These are phyloP conservation scores for Pithys albifrons DNA, from an alignment of 2,113 vertebrate species.

Conservation along the genomic window DNA sequence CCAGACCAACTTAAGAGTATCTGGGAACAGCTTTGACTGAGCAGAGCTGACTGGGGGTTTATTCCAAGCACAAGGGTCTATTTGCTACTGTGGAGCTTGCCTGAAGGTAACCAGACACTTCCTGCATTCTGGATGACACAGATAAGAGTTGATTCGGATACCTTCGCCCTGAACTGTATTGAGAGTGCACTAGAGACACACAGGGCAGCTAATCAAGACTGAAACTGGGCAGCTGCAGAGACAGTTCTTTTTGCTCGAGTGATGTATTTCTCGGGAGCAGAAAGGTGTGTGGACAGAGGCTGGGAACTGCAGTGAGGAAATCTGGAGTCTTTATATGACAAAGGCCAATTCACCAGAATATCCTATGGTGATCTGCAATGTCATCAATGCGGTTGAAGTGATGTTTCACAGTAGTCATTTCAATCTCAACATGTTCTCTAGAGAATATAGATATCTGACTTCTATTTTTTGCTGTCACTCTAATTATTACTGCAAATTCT, in stretches of 20 bases:
- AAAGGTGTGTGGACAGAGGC: not conserved
- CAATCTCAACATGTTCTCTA: not conserved
- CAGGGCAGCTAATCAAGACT: not conserved
- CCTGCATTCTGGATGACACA: not conserved
- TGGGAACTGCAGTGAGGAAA: not conserved
- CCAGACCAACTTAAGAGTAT: not conserved
- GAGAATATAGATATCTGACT: not conserved
- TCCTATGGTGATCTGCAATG: not conserved
- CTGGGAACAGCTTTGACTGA: not conserved
- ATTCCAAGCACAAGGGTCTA: not conserved
- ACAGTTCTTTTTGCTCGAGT: not conserved
- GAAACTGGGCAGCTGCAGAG: not conserved
- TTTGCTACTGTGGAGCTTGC: not conserved
- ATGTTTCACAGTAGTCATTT: slow-evolving; percentile 6
- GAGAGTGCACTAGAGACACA: not conserved
- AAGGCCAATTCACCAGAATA: not conserved
- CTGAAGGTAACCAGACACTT: not conserved
- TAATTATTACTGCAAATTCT: not conserved
- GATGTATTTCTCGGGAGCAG: not conserved
- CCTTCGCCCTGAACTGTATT: not conserved
- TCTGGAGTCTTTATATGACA: not conserved
- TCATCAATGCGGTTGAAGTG: not conserved
- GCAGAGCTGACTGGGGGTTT: not conserved
- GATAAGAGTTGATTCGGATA: not conserved
- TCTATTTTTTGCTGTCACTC: not conserved